Base-by-base conservation (phyloP, 2,888 invertebrate species). In the Ophraella communa region DNA sequence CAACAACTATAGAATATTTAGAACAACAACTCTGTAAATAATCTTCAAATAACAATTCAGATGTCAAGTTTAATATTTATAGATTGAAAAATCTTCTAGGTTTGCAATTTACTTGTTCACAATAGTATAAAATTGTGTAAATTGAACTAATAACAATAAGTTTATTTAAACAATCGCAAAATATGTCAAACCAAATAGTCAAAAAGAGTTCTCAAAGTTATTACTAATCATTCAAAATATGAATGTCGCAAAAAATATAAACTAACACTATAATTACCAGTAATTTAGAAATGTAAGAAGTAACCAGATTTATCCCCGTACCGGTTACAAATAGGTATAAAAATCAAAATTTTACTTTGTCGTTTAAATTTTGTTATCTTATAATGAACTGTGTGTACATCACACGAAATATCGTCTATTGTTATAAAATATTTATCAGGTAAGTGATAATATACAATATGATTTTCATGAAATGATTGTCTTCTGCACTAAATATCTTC, bases 401-500 rank as follows among this genome's bases (percentile, higher is more conserved):
- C 5, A 17, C 39, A 39, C 39, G 17, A 39, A 14, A 39, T 39
- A 39, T 17, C 17, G 39, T 39, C 8, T 8, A 17, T 39, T 39
- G 17, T 39, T 47, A 47, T 23, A 23, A 47, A 23, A 21, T 23
- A 47, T 4, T 23, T 47, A 21, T 47, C 23, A 47, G 23, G 11
- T 21, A 47, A n/a, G 5, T 47, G 21, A 23, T 23, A 23, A 49
- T 24, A 49, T 24, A 51, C 17, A 24, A 14, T 51, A 42, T 52
- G 59, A 54, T 60, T 63, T 62, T 71, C 71, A 65, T 66, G 68
- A 68, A 65, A 71, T 77, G 77, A 77, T 77, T 77, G 77, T 77
- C 77, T 74, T 73, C 74, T 73, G 74, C 62, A 64, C 65, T 70
- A 68, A 64, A 64, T 59, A 52, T 53, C 58, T 62, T 54, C 64